A percentile compares a stretch with the other conserved stretches of the same genome.
Conservation (phyloP, 2,888 invertebrate species). For the Coelogynopora nodosa region DNA sequence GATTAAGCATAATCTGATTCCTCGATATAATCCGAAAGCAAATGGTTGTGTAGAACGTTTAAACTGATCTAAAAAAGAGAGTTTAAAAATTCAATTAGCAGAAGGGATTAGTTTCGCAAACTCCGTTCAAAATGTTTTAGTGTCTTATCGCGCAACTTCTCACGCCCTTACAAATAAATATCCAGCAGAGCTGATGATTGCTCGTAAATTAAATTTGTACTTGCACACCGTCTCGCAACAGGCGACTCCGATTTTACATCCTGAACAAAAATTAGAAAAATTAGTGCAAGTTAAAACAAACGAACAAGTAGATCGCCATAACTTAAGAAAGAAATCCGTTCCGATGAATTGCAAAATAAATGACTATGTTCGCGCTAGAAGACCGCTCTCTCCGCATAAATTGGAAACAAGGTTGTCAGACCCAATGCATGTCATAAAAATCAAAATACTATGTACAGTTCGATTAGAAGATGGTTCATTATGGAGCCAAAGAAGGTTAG, state of each 20-base stretch:
- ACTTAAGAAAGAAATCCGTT: neutral
- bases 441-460: neutral
- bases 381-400: neutral
- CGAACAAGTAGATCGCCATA: neutral
- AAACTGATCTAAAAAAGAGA: constrained; percentile 22
- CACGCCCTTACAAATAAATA: constrained; percentile 31
- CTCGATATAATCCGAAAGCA: neutral
- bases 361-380: neutral
- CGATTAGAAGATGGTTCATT: neutral
- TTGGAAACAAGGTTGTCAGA: neutral
- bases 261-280: neutral
- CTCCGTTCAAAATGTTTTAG: neutral
- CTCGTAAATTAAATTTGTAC: constrained; percentile 5
- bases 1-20: constrained; percentile 22
- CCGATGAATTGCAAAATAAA: neutral
- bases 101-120: constrained; percentile 6
- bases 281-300: neutral
- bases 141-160: constrained; percentile 26
- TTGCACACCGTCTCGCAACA: neutral
- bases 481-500: neutral
- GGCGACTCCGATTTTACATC: neutral
- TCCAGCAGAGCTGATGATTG: constrained; percentile 37
- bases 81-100: constrained; percentile 6
- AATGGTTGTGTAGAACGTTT: constrained; percentile 24
- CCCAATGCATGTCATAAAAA: neutral